Evolutionary conservation across 2,113 vertebrate genomes (phyloP), one percentile per base, ranked within the genome.

Genomic region (Aegithalos caudatus): DNA sequence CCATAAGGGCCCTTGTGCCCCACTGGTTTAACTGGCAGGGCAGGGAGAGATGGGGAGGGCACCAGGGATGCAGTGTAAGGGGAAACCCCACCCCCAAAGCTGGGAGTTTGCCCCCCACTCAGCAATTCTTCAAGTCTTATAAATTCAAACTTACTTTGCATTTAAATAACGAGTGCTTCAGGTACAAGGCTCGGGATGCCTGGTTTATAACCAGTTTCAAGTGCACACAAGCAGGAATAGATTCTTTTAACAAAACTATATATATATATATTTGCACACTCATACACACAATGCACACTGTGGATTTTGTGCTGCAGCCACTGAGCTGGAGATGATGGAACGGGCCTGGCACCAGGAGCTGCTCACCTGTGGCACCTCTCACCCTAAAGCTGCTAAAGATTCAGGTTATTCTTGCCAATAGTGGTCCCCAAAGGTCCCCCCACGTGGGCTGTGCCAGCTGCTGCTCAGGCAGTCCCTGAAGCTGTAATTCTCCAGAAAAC

Each of bases 211-310:
- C 51, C 65, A 38, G 90, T 13, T 81, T 64, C 38, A 81, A 97
- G 97, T 95, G 95, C 95, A 95, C 81, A 42, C 92, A 67, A 93
- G 84, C 80, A 96, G 94, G 81, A 91, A 79, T 60, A 89, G 86
- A 56, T 44, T 67, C 25, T 71, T 71, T 54, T 8, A 45, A 79
- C 37, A 94, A 47, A 92, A 47, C 25, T 35, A n/a, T 50, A 54
- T 54, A 54, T 78, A 81, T 53, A 28, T 80, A n/a, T 86, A 74
- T 93, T 71, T 97, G 80, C 92, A 95, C 89, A 90, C 81, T 84
- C 88, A 71, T 12, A 58, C 93, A 94, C 93, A 70, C 83, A 58
- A 76, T 62, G 78, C 87, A 87, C 85, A 56, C 64, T 1, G 24
- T 13, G 88, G 35, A 2, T 4, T 69, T 31, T 81, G 90, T 80